These are phyloP conservation scores for Gouania willdenowi DNA, from an alignment of 2,797 vertebrate species.

Conservation along the genomic window DNA sequence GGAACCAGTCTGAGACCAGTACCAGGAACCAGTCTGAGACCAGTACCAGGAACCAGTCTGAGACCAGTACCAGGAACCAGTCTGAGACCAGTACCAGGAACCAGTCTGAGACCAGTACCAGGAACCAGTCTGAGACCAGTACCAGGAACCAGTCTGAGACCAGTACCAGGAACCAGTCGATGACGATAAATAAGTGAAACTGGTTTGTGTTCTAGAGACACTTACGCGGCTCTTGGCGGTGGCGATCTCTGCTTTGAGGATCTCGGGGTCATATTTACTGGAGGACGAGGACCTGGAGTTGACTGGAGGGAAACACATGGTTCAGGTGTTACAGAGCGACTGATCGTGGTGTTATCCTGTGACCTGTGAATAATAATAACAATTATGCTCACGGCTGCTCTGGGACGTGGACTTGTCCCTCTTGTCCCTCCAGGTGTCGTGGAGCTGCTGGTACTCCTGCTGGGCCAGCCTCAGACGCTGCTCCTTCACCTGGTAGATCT, in stretches of 20 bases:
- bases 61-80: too few species aligned
- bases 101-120: slow-evolving; percentile 77
- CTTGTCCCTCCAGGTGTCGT: slow-evolving; percentile 91
- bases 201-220: too few species aligned
- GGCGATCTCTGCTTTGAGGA: slow-evolving; percentile 95
- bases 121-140: slow-evolving; percentile 1
- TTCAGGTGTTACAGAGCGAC: too few species aligned
- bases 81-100: too few species aligned
- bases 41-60: slow-evolving; percentile 80
- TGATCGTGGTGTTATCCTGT: too few species aligned
- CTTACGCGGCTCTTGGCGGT: slow-evolving; percentile 96
- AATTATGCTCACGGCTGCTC: slow-evolving; percentile 84
- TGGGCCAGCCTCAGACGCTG: slow-evolving; percentile 91
- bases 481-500: slow-evolving; percentile 97
- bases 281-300: slow-evolving; percentile 92
- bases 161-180: too few species aligned
- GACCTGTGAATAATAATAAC: too few species aligned
- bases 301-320: slow-evolving; percentile 76
- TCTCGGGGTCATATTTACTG: slow-evolving; percentile 97
- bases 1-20: too few species aligned
- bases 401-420: slow-evolving; percentile 91
- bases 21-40: too few species aligned
- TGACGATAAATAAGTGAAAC: too few species aligned
- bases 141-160: too few species aligned
- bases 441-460: slow-evolving; percentile 90